phyloP scores from a whole-genome alignment of 1,140 invertebrate species.

The Nomia melanderi region DNA sequence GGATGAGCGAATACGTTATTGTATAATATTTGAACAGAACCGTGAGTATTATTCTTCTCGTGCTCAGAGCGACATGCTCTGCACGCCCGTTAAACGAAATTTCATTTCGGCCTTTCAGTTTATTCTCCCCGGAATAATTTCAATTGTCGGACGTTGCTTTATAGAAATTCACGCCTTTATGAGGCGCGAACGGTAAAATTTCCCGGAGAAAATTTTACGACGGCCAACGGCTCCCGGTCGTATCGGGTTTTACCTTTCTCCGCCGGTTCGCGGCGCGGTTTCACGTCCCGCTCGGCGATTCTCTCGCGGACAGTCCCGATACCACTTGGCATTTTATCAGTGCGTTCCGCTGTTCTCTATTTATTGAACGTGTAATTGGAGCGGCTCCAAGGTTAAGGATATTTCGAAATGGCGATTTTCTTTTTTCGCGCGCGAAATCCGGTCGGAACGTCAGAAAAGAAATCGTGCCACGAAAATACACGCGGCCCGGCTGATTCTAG shows the following conservation, averaged over 20 bases:
- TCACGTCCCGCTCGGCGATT: not conserved
- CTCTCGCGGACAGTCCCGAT: not conserved
- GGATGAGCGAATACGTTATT: not conserved
- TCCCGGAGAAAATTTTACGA: not conserved
- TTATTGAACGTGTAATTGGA: constrained; percentile 43
- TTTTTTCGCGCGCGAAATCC: not conserved
- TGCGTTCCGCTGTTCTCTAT: constrained; percentile 24
- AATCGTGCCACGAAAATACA: not conserved
- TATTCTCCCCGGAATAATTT: constrained; percentile 8
- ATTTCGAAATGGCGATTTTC: constrained; percentile 13
- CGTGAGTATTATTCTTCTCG: not conserved
- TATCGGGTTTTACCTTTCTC: not conserved
- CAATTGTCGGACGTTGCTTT: constrained; percentile 2
- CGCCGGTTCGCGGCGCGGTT: not conserved
- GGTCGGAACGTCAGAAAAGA: not conserved
- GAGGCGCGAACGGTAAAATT: constrained; percentile 4
- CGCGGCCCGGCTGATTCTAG: not conserved
- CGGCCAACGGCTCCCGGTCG: too few species aligned
- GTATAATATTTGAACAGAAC: not conserved
- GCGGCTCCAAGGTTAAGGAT: constrained; percentile 36
- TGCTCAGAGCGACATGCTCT: not conserved
- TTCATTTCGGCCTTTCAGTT: constrained; percentile 1
- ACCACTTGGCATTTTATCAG: constrained; percentile 45
- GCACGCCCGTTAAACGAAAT: not conserved
- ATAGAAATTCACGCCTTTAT: not conserved